A percentile compares a stretch with the other conserved stretches of the same genome.
phyloP scores from a whole-genome alignment of 2,113 vertebrate genomes.

The Cyanoderma ruficeps region DNA sequence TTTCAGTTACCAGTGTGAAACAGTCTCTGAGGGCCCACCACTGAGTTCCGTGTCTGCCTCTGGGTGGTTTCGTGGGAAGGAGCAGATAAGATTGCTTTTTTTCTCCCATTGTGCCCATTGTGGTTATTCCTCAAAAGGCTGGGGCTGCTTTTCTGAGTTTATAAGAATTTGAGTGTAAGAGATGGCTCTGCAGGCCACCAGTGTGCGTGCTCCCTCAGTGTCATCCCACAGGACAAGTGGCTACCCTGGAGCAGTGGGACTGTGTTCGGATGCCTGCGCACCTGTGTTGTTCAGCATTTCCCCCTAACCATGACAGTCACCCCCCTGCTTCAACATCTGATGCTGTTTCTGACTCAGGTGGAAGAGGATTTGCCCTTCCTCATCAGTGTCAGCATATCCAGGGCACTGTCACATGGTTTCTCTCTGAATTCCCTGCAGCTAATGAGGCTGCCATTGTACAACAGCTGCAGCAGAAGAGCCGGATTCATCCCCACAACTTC shows the following conservation, averaged over 20 bases:
- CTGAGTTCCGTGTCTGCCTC: background rate
- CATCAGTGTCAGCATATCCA: background rate
- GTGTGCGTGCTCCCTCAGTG: background rate
- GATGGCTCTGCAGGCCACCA: background rate
- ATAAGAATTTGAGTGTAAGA: background rate
- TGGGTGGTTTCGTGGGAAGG: background rate
- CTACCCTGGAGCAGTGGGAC: background rate
- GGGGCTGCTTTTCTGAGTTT: background rate
- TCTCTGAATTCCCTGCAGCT: background rate
- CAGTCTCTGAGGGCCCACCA: background rate
- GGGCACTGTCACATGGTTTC: background rate
- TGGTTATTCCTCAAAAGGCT: background rate
- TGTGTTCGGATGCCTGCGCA: accelerated
- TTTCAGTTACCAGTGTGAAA: background rate
- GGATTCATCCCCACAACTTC: background rate
- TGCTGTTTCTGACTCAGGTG: background rate
- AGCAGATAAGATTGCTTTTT: background rate
- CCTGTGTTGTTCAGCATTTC: background rate
- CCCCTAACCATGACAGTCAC: background rate
- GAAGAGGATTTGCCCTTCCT: background rate
- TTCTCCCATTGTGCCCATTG: background rate
- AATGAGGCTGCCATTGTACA: background rate
- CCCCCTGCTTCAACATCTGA: background rate
- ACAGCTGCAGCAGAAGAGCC: background rate
- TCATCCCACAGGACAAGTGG: too few relatives aligned